A percentile compares a stretch with the other conserved stretches of the same genome.
phyloP scores from a whole-genome alignment of 2,797 vertebrate species.

The Amazona finschi region DNA sequence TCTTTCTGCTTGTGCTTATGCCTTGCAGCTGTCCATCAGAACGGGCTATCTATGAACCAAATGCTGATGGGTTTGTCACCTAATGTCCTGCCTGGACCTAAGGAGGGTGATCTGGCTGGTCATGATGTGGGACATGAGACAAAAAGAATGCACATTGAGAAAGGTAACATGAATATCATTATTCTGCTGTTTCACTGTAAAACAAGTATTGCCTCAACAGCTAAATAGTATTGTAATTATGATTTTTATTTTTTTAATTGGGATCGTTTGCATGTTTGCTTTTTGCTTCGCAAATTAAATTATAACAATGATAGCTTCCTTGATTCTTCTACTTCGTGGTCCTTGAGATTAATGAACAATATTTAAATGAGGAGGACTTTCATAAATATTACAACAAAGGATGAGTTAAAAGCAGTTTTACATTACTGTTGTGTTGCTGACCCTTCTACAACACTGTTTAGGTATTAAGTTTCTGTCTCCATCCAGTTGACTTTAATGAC shows the following conservation, averaged over 20 bases:
- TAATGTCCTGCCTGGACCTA: constrained; percentile 92
- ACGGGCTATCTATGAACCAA: constrained; percentile 97
- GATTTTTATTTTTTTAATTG: neutral
- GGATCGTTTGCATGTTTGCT: neutral
- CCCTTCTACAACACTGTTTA: constrained; percentile 17
- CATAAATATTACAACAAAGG: neutral
- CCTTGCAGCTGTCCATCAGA: constrained; percentile 90
- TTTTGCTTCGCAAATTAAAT: neutral
- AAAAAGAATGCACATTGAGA: constrained; percentile 95
- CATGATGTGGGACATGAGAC: constrained; percentile 93
- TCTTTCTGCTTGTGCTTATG: constrained; percentile 8
- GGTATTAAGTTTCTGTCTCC: constrained; percentile 50
- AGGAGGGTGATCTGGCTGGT: constrained; percentile 95
- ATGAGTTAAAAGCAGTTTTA: constrained; percentile 12
- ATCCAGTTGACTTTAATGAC: constrained; percentile 63
- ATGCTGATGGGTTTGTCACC: constrained; percentile 95
- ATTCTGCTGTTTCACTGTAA: neutral
- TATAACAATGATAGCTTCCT: neutral
- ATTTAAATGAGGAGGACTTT: neutral
- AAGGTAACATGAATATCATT: constrained; percentile 81
- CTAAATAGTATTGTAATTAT: neutral
- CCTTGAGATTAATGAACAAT: neutral
- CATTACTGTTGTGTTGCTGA: neutral
- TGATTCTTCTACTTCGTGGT: neutral
- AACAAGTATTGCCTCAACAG: neutral